Evolutionary conservation across 2,113 vertebrate genomes (phyloP), one percentile per base, ranked within the genome.

Genomic region (Dendrocopos noguchii): DNA sequence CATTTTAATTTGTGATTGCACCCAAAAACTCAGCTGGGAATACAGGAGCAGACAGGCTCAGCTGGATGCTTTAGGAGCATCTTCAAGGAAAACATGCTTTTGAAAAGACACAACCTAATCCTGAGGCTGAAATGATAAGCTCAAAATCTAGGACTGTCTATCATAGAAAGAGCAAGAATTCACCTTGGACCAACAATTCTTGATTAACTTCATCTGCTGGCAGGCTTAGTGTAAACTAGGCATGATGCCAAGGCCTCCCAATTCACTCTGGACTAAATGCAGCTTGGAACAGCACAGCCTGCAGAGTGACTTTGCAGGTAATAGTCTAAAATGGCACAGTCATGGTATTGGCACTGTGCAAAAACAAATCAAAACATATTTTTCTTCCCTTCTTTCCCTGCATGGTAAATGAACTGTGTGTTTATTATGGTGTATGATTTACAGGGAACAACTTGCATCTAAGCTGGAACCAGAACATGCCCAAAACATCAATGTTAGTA

Each of bases 131-230:
- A 71, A n/a, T 50, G 66, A 76, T 83, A 55, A 87, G 60, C 76
- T 88, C 53, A 84, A 77, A 29, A 39, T 66, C 34, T 42, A 79
- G 67, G 67, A 50, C 50, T 57, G 59, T 65, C 84, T 80, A 50
- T 52, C 1, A 2, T 22, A 12, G 71, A 82, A 94, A 94, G 82
- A 76, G 70, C 70, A 92, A 88, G 93, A 92, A 94, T 91, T 81
- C 89, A 95, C 91, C 84, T 84, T 81, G 80, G 75, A 91, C 84
- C 81, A 88, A 87, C 78, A 91, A 81, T 60, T 88, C 74, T 52
- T 92, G 77, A 93, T 94, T 84, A 94, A 93, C 88, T 88, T 94
- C 70, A 89, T 65, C 77, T 84, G 67, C 63, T 93, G 89, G 87
- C 84, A 91, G 21, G 65, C 63, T 53, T 16, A 87, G 78, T 44